A percentile compares a stretch with the other conserved stretches of the same genome.
Evolutionary conservation across 53 echinoderm and acorn worm genomes (phyloP).

Genomic region (Zoroaster sp.): DNA sequence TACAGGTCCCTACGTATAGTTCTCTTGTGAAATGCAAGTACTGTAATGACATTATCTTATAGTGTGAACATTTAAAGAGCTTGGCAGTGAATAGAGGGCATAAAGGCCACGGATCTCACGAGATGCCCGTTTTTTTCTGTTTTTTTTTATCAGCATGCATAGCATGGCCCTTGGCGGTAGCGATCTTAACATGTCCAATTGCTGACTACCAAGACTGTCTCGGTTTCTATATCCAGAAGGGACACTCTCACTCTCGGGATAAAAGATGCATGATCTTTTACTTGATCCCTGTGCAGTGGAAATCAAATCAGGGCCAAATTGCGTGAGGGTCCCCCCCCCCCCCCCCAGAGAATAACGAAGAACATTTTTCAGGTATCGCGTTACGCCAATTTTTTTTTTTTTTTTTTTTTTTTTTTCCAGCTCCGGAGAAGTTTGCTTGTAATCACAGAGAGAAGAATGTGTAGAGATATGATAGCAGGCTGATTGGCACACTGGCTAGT

Average conservation of each 20-base stretch:
- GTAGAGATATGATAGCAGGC: slow-evolving; percentile 15
- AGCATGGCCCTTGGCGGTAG: neutral
- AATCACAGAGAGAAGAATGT: slow-evolving; percentile 2
- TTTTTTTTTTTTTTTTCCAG: neutral
- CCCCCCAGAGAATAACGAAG: neutral
- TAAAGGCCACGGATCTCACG: neutral
- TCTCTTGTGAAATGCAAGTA: neutral
- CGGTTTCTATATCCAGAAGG: slow-evolving; percentile 42
- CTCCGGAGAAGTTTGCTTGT: neutral
- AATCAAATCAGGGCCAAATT: slow-evolving; percentile 59
- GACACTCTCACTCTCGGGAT: slow-evolving; percentile 42
- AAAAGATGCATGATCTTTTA: slow-evolving; percentile 48
- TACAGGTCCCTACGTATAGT: neutral
- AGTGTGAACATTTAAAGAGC: neutral
- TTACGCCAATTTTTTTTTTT: neutral
- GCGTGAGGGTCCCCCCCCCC: slow-evolving; percentile 40
- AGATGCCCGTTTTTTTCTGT: neutral
- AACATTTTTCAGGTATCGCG: slow-evolving; percentile 43
- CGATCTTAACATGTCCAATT: slow-evolving; percentile 15
- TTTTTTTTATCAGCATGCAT: neutral
- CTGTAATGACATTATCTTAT: neutral
- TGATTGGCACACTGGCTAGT: slow-evolving; percentile 4
- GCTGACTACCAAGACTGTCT: slow-evolving; percentile 27
- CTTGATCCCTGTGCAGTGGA: slow-evolving; percentile 41
- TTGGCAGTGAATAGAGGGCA: neutral